Evolutionary conservation across 2,888 invertebrate genomes (phyloP).

Genomic region (Caenorhabditis afra): DNA sequence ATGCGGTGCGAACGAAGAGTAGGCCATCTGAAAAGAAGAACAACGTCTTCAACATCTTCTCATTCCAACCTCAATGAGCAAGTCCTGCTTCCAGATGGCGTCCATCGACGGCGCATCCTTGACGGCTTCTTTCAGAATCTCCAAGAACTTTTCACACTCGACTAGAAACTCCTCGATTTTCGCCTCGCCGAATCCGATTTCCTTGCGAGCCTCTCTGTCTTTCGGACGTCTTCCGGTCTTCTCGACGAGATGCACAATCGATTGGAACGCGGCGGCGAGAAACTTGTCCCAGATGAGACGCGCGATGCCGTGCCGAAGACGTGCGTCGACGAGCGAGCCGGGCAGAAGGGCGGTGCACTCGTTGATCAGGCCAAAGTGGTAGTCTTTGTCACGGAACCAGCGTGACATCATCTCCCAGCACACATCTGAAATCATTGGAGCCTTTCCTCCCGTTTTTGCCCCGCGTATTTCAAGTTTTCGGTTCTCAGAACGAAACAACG

Average conservation of each 20-base stretch:
- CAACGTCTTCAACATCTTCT: no score
- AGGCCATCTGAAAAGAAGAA: conserved; percentile 43
- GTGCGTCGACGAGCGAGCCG: conserved; percentile 28
- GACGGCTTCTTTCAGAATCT: conserved; percentile 56
- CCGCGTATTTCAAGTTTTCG: no score
- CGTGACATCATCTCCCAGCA: conserved; percentile 70
- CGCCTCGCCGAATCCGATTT: conserved; percentile 69
- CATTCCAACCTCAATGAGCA: conserved; percentile 49
- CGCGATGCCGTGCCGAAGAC: conserved; percentile 75
- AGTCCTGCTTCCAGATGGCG: conserved; percentile 36
- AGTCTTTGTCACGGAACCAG: conserved; percentile 65
- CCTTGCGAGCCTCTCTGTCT: conserved; percentile 67
- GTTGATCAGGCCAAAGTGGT: conserved; percentile 16
- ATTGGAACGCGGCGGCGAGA: conserved; percentile 63
- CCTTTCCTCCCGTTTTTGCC: no score
- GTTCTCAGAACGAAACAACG: no score
- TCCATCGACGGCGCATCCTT: conserved; percentile 46
- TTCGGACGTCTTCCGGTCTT: conserved; percentile 63
- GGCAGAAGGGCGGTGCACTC: conserved; percentile 35
- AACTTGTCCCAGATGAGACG: conserved; percentile 78
- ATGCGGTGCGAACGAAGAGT: conserved; percentile 44
- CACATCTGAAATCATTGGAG: conserved; percentile 64
- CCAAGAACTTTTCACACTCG: conserved; percentile 43
- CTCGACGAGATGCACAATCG: conserved; percentile 62
- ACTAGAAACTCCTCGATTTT: conserved; percentile 63